Evolutionary conservation across 2,113 vertebrate species (phyloP).

Genomic region (Trachemys scripta): DNA sequence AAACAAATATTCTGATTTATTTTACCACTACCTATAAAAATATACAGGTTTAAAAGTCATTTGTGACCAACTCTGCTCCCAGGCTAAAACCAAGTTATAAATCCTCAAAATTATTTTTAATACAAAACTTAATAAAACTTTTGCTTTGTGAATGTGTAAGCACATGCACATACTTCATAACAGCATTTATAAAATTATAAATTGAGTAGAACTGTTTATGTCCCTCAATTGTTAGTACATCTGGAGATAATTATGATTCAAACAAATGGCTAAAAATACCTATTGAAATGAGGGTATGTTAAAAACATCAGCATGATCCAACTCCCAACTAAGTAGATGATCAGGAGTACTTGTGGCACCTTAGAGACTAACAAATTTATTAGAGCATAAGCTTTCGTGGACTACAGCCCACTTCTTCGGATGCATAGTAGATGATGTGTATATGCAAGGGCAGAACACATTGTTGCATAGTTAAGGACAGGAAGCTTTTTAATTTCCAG

Average conservation of each 20-base stretch:
- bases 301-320: background rate
- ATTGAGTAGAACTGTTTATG: background rate
- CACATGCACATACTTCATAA: background rate
- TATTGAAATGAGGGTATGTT: background rate
- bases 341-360: too few relatives aligned
- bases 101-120: too few relatives aligned
- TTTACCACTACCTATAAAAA: too few relatives aligned
- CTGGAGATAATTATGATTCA: background rate
- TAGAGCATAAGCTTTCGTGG: too few relatives aligned
- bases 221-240: background rate
- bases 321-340: background rate
- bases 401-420: too few relatives aligned
- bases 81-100: too few relatives aligned
- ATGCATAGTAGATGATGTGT: background rate
- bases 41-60: too few relatives aligned
- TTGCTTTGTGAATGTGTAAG: background rate
- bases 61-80: too few relatives aligned
- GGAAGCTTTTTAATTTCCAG: background rate
- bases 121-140: background rate
- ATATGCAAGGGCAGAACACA: background rate
- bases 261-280: background rate
- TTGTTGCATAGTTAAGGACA: background rate
- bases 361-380: too few relatives aligned
- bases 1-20: too few relatives aligned
- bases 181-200: background rate